Conservation (phyloP, 2,888 invertebrate species). For the Drosophila algonquin region DNA sequence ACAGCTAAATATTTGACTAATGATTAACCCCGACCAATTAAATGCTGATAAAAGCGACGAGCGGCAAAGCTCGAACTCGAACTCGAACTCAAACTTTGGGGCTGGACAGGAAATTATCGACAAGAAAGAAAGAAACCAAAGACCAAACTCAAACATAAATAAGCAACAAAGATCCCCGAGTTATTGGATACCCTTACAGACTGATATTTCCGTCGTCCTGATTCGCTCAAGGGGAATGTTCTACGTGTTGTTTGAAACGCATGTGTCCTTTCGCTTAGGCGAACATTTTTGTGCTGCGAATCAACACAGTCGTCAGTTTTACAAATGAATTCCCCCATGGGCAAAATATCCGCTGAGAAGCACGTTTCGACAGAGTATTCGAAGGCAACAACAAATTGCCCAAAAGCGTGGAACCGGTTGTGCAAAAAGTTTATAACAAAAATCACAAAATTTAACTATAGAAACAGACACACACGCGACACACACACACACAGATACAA, state of each 20-base stretch:
- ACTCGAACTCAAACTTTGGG: slow-evolving; percentile 8
- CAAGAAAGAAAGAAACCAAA: slow-evolving; percentile 2
- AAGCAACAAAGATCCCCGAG: not conserved
- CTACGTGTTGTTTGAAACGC: not conserved
- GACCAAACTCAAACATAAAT: not conserved
- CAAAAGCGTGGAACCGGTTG: slow-evolving; percentile 28
- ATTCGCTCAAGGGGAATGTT: too few relatives aligned
- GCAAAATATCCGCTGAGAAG: not conserved
- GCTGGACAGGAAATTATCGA: slow-evolving; percentile 20
- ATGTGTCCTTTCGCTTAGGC: not conserved
- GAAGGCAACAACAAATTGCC: not conserved
- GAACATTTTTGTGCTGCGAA: too few relatives aligned
- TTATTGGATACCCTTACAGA: not conserved
- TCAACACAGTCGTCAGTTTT: too few relatives aligned
- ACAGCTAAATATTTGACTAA: slow-evolving; percentile 70
- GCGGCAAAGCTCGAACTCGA: not conserved
- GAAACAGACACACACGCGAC: not conserved
- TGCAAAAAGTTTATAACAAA: slow-evolving; percentile 21
- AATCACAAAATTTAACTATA: slow-evolving; percentile 15
- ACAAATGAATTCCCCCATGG: not conserved
- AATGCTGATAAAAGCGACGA: slow-evolving; percentile 61
- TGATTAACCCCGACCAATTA: slow-evolving; percentile 74
- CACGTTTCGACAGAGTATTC: not conserved
- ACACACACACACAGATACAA: too few relatives aligned
- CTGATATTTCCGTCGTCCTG: not conserved